Base-by-base conservation (phyloP, 2,113 vertebrate species). In the Cephalopholis sonnerati region DNA sequence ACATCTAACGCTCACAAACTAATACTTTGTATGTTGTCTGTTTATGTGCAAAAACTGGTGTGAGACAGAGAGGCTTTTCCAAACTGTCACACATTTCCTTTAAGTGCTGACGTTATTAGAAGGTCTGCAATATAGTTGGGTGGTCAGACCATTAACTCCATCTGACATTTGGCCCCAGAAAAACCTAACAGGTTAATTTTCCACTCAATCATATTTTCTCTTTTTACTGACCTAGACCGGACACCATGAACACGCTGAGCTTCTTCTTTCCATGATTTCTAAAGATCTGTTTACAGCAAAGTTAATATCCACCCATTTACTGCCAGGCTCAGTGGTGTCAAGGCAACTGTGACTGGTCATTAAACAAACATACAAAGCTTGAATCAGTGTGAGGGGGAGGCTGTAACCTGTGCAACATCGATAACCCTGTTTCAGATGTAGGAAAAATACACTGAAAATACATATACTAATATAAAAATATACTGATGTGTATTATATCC, bases 221-320 rank as follows among this genome's bases (percentile, higher is more conserved):
- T 55, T 62, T 84, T 55, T 51, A 29, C n/a, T 7, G 16, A 63
- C 44, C 16, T 12, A 64, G 27, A 69, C 18, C 27, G 48, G 46
- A 25, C 3, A 68, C 22, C 48, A n/a, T 22, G 41, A 48, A 24
- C 25, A 57, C 29, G 51, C 7, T 29, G n/a, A 62, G 63, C 32
- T n/a, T 11, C 32, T 66, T 66, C 20, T 74, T 22, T 78, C 51
- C n/a, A 11, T 17, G 3, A 44, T 17, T 41, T 62, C n/a, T 64
- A 86, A 27, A 74, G 22, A 68, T 73, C 16, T 53, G 22, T 53
- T 10, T 0, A 1, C 39, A 57, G 55, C 27, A 62, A 51, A 77
- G 65, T 83, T 50, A 85, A 81, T 4, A 83, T 71, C 9, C 0
- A 18, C 54, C 0, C 9, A 17, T 73, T 73, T 53, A 53, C 36